Percentiles rank a stretch among this genome's conserved stretches.
phyloP scores from a whole-genome alignment of 23 tunicate genomes.

The Phallusia fumigata region DNA sequence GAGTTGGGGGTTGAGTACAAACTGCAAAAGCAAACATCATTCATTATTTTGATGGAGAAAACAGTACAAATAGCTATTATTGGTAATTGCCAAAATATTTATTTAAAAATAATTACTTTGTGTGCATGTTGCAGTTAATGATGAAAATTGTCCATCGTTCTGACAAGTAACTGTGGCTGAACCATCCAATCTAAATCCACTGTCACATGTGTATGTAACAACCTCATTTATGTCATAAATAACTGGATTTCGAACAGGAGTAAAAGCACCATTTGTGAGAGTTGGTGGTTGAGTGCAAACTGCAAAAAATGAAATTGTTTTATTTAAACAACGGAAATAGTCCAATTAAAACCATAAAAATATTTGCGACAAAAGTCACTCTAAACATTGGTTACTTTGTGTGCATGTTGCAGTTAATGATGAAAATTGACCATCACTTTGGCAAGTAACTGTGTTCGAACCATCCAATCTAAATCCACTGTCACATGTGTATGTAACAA shows the following conservation, averaged over 20 bases:
- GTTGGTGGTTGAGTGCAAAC: slow-evolving; percentile 12
- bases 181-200: background rate
- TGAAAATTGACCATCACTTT: background rate
- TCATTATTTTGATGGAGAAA: background rate
- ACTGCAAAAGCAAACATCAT: background rate
- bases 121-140: slow-evolving; percentile 13
- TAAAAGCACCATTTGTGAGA: background rate
- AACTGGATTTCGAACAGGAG: background rate
- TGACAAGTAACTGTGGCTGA: slow-evolving; percentile 9
- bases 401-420: background rate
- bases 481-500: slow-evolving; percentile 14
- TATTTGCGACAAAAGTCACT: too few relatives aligned
- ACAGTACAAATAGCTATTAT: background rate
- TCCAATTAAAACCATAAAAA: background rate
- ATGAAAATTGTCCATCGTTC: background rate
- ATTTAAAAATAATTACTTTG: background rate
- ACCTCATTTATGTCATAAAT: slow-evolving; percentile 15
- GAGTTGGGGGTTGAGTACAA: slow-evolving; percentile 8
- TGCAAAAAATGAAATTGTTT: background rate
- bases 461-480: background rate
- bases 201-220: slow-evolving; percentile 17
- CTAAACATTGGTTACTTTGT: background rate
- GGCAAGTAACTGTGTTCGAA: background rate
- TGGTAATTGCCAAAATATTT: background rate
- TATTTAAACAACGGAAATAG: background rate